Evolutionary conservation across 2,797 vertebrate species (phyloP), one percentile per base, ranked within the genome.

Genomic region (Garrulus glandarius): DNA sequence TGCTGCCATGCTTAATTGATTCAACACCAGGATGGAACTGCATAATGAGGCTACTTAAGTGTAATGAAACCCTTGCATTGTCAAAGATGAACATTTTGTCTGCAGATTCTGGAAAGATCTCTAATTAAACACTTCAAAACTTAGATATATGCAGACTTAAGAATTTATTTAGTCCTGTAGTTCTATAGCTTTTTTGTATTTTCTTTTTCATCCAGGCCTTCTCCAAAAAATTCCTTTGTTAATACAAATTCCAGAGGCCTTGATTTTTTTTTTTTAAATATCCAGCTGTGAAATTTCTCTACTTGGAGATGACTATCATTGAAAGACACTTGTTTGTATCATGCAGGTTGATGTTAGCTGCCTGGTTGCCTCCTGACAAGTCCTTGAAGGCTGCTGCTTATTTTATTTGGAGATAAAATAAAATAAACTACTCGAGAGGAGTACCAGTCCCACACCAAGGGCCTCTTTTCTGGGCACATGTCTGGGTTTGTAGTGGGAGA

Each of bases 1-100:
- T 75, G 70, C 79, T 17, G n/a, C 85, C 53, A 34, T 91, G 93
- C 84, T 92, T 95, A 95, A 95, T 93, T 95, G 92, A 96, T 96
- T 95, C 83, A 87, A 52, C 84, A 94, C 52, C 69, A 84, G 85
- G 78, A 92, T 84, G 57, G 80, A 75, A 53, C 78, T 74, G 85
- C 56, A 82, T 95, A 96, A 97, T 92, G 78, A 95, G 39, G 34
- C 86, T 91, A 74, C 82, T 96, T 91, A 91, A 94, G 72, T 57
- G 41, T 70, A 95, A 89, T 87, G 89, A 94, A 97, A 90, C 71
- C 22, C 29, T 79, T 1, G 4, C 46, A 10, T 63, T 91, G 83
- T 87, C 57, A 74, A 72, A 95, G 96, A 86, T 26, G 41, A 85
- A 79, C 19, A 1, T 89, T 95, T 95, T 84, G 39, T 55, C 69